Evolutionary conservation across 2,888 invertebrate genomes (phyloP), one percentile per base, ranked within the genome.

Genomic region (Seira ritae): DNA sequence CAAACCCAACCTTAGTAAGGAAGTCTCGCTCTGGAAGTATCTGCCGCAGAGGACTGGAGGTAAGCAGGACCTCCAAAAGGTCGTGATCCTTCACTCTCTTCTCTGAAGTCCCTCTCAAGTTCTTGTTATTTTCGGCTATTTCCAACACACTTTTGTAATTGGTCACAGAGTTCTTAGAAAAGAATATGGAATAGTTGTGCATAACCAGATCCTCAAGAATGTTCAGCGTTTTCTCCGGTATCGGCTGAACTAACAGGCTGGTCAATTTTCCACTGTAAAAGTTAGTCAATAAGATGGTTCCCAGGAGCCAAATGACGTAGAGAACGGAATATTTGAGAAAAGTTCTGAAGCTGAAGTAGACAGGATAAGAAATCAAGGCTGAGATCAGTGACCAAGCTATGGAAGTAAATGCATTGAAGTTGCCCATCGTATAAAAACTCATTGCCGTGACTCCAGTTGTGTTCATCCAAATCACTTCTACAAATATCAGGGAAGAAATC

Each of bases 191-290:
- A 17, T 19, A 72, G 0, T 72, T 50, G 19, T 71, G 23, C 0
- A 0, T 8, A 1, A 72, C 46, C 42, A 79, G 65, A 50, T 71
- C 72, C 8, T 72, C 67, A 42, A 79, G 72, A 0, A 8, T 3
- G 6, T 42, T 22, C 1, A 79, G 37, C 0, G 71, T 66, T 20
- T 24, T 55, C 1, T 62, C 72, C n/a, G 50, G 46, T 20, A 72
- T 50, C 0, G 79, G 79, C 42, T 72, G 46, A 15, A 79, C 72
- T 50, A 79, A n/a, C 0, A 72, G 1, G 17, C 79, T 79, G 15
- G 72, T 79, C 3, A 79, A 17, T 15, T 68, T 42, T 0, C 72
- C 79, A 55, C 24, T 79, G 55, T 79, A 79, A 67, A 72, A 79
- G 17, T 79, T 79, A 1, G 19, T 31, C n/a, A 79, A 31, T n/a